Evolutionary conservation across 1,140 invertebrate species (phyloP), one percentile per base, ranked within the genome.

Genomic region (Drosophila seguyi): DNA sequence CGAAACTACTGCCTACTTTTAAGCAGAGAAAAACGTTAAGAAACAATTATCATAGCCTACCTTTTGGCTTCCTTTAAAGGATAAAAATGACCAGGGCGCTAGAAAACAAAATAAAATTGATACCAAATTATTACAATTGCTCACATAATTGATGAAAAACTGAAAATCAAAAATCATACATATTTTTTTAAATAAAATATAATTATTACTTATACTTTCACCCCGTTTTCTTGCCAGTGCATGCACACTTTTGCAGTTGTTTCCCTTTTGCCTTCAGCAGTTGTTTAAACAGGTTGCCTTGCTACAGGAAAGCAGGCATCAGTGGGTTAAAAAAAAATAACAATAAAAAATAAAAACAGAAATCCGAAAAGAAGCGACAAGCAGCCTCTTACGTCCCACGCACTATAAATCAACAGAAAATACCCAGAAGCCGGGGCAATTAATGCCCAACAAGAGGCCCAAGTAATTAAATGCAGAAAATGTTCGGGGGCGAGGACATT

Each of bases 381-480:
- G 27, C 16, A n/a, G 61, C 16, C 14, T 36, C 50, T 38, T 25
- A 38, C 20, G 13, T 61, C 38, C 27, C 34, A 42, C 20, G 61
- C 38, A 61, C 27, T 29, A 65, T 42, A 65, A 61, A 42, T 63
- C 56, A 63, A 31, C 8, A 34, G 18, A 18, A 10, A 14, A 3
- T 13, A 11, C 27, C 56, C 18, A 42, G 61, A 18, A 42, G 56
- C 39, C 42, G 16, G 0, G n/a, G 56, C 56, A 63, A 63, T 63
- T 63, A 63, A 63, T 63, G 34, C 20, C 58, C 27, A 63, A 61
- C 61, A 61, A 42, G 27, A 25, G 34, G 38, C 25, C 20, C 3
- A 53, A 52, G 61, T 67, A 69, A 69, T 69, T 69, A 69, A 69
- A 53, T 67, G 62, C 61, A 34, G 47, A 38, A 53, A 53, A 38